Conservation (phyloP, 2,113 vertebrate species). For the Ancistrus triradiatus region DNA sequence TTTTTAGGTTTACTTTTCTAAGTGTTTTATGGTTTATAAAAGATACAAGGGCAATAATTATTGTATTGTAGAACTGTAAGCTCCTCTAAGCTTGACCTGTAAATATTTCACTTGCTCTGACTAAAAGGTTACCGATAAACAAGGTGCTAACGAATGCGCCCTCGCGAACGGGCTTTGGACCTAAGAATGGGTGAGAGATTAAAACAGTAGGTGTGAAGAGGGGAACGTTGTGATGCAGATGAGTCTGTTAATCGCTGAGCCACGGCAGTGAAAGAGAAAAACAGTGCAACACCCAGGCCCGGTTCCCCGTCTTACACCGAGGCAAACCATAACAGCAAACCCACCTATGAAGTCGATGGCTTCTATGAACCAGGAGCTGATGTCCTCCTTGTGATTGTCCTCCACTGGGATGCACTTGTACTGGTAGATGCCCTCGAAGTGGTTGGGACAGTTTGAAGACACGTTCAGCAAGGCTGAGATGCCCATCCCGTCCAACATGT, state of each 20-base stretch:
- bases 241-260: slow-evolving; percentile 31
- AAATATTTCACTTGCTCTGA: no score
- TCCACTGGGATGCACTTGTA: slow-evolving; percentile 97
- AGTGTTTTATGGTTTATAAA: no score
- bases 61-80: no score
- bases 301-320: neutral
- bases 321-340: slow-evolving; percentile 20
- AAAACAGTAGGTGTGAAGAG: neutral
- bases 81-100: no score
- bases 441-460: slow-evolving; percentile 94
- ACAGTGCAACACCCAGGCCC: neutral
- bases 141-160: slow-evolving; percentile 1
- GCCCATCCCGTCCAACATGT: slow-evolving; percentile 86
- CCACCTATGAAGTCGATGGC: slow-evolving; percentile 98
- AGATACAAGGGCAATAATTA: no score
- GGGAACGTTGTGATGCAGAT: slow-evolving; percentile 26
- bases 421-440: slow-evolving; percentile 91
- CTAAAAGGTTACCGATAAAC: slow-evolving; percentile 5
- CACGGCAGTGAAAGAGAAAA: neutral
- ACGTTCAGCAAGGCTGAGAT: slow-evolving; percentile 96
- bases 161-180: neutral
- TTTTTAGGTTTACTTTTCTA: no score
- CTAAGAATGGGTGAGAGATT: slow-evolving; percentile 3
- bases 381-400: slow-evolving; percentile 97
- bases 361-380: slow-evolving; percentile 98